Percentiles rank a stretch among this genome's conserved stretches.
phyloP scores from a whole-genome alignment of 2,888 invertebrate species.

The Oegoconia quadripuncta region DNA sequence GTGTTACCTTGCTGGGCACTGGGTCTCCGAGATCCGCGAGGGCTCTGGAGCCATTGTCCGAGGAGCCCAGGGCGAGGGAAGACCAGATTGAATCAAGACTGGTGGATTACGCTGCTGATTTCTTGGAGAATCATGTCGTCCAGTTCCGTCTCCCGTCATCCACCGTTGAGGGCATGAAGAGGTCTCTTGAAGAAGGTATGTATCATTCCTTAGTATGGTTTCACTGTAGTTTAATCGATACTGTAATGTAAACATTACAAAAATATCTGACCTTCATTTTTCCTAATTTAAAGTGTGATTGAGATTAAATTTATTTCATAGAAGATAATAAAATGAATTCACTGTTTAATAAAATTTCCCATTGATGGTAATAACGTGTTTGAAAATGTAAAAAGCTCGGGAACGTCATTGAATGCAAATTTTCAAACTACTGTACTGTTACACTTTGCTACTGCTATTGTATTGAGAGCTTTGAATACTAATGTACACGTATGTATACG shows the following conservation, averaged over 20 bases:
- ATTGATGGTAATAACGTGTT: too few relatives aligned
- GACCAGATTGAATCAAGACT: conserved; percentile 86
- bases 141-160: conserved; percentile 89
- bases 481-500: too few relatives aligned
- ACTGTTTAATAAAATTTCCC: too few relatives aligned
- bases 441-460: background rate
- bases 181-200: conserved; percentile 89
- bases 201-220: too few relatives aligned
- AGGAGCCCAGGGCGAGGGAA: conserved; percentile 86
- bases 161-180: conserved; percentile 86
- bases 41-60: conserved; percentile 82
- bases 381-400: background rate
- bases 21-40: conserved; percentile 80
- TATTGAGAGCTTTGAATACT: background rate
- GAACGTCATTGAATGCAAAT: background rate
- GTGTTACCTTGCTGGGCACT: conserved; percentile 74
- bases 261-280: too few relatives aligned
- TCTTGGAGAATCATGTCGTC: conserved; percentile 88
- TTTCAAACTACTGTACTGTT: background rate
- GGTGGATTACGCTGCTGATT: conserved; percentile 86
- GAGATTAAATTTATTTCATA: too few relatives aligned
- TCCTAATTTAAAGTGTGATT: too few relatives aligned
- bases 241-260: too few relatives aligned
- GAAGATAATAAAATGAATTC: too few relatives aligned
- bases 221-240: too few relatives aligned